Conservation (phyloP, 2,113 vertebrate genomes). For the Scatophagus argus region DNA sequence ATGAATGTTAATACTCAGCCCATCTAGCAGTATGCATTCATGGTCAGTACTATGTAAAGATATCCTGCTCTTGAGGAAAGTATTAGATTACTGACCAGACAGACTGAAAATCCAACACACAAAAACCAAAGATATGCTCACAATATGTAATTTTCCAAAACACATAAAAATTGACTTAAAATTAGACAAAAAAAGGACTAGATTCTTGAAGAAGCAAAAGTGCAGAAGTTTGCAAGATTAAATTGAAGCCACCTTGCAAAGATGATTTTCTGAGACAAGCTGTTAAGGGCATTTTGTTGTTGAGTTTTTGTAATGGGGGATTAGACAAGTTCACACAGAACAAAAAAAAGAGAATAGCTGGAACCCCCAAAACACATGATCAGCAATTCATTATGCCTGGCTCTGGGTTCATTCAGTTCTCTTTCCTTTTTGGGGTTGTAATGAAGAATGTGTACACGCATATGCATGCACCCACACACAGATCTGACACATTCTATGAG, state of each 20-base stretch:
- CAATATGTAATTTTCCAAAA: slow-evolving; percentile 1
- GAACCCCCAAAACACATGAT: slow-evolving; percentile 58
- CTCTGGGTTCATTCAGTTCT: slow-evolving; percentile 40
- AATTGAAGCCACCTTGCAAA: not conserved
- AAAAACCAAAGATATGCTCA: slow-evolving; percentile 3
- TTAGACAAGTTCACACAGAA: slow-evolving; percentile 51
- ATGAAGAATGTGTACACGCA: slow-evolving; percentile 48
- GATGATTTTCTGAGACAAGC: slow-evolving; percentile 40
- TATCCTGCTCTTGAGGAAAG: slow-evolving; percentile 1
- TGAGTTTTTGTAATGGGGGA: slow-evolving; percentile 55
- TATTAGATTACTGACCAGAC: slow-evolving; percentile 23
- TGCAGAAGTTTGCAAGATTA: not conserved
- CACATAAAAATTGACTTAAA: not conserved
- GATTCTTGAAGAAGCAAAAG: not conserved
- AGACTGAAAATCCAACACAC: slow-evolving; percentile 5
- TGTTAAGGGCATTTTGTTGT: slow-evolving; percentile 51
- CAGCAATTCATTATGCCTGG: slow-evolving; percentile 62
- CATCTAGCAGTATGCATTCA: slow-evolving; percentile 33
- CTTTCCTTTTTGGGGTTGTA: slow-evolving; percentile 39
- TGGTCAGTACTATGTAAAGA: not conserved
- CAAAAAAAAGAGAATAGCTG: slow-evolving; percentile 19
- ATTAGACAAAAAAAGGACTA: not conserved
- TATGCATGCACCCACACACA: slow-evolving; percentile 51
- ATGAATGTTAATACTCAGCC: slow-evolving; percentile 14
- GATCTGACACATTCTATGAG: slow-evolving; percentile 51